These are phyloP conservation scores for Metalampra italica DNA, from an alignment of 2,888 invertebrate genomes.

Conservation along the genomic window DNA sequence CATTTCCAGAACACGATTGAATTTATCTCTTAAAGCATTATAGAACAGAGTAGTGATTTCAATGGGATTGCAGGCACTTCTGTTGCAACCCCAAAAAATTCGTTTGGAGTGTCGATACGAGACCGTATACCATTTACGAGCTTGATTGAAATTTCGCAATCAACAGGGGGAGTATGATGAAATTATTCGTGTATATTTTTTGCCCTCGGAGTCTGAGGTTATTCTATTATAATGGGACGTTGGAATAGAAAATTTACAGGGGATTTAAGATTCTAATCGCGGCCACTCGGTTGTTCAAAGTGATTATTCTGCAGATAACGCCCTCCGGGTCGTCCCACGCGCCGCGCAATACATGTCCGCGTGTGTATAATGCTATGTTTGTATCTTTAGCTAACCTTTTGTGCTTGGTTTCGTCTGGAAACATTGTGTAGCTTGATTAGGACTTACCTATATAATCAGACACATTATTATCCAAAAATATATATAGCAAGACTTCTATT, in stretches of 20 bases:
- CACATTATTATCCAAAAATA: too few species aligned
- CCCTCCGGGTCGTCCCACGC: conserved; percentile 62
- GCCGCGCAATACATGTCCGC: conserved; percentile 26
- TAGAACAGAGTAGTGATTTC: conserved; percentile 34
- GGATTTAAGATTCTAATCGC: conserved; percentile 74
- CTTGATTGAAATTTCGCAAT: conserved; percentile 78
- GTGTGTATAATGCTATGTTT: conserved; percentile 28
- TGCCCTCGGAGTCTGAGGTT: conserved; percentile 57
- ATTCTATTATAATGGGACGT: conserved; percentile 64
- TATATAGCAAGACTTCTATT: too few species aligned
- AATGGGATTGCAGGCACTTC: conserved; percentile 20
- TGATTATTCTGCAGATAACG: conserved; percentile 71
- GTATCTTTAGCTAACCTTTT: conserved; percentile 20
- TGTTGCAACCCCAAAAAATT: conserved; percentile 67
- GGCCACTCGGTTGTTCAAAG: conserved; percentile 74
- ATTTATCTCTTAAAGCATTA: conserved; percentile 25
- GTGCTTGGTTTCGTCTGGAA: not conserved
- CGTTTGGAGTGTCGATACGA: conserved; percentile 71
- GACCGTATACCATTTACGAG: conserved; percentile 73
- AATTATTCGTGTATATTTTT: conserved; percentile 76
- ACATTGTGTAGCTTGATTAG: not conserved
- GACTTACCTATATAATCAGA: too few species aligned
- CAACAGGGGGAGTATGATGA: conserved; percentile 74
- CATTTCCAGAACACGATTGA: conserved; percentile 23
- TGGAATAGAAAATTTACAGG: conserved; percentile 72